Conservation (phyloP, 2,888 invertebrate species). For the Platycheirus rosarum region DNA sequence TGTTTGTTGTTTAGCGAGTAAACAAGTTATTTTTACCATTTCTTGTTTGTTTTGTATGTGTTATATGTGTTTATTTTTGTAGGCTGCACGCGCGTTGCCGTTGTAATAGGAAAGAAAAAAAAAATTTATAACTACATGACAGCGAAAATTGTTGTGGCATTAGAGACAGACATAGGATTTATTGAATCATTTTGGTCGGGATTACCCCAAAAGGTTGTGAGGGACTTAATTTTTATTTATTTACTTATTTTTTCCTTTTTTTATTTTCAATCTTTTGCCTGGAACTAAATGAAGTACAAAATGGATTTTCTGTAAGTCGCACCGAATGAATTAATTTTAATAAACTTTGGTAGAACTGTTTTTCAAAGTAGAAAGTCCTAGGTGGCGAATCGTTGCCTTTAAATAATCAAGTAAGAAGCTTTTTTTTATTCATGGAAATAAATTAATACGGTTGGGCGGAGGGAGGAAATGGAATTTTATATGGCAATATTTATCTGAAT, state of each 20-base stretch:
- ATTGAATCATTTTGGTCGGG: conserved; percentile 44
- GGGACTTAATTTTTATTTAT: conserved; percentile 38
- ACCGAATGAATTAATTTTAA: conserved; percentile 52
- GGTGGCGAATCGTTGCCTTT: not conserved
- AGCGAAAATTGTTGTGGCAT: conserved; percentile 18
- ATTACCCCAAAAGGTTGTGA: conserved; percentile 47
- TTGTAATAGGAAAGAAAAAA: conserved; percentile 33
- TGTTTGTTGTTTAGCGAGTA: conserved; percentile 46
- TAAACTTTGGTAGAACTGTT: conserved; percentile 6
- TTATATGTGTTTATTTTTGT: conserved; percentile 21
- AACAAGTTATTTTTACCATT: conserved; percentile 58
- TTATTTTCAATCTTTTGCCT: conserved; percentile 9
- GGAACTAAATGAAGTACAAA: conserved; percentile 45
- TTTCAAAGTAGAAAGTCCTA: not conserved
- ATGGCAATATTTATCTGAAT: not conserved
- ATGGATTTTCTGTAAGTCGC: conserved; percentile 43
- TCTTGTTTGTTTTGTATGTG: conserved; percentile 56
- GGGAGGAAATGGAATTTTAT: conserved; percentile 1
- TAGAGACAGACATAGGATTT: not conserved
- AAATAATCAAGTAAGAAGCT: conserved; percentile 19
- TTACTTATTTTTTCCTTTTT: not conserved
- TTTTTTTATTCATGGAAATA: conserved; percentile 3
- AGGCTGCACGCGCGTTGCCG: conserved; percentile 16
- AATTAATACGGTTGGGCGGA: not conserved
- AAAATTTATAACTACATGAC: conserved; percentile 46